Evolutionary conservation across 2,797 vertebrate genomes (phyloP), one percentile per base, ranked within the genome.

Genomic region (Allobates femoralis): DNA sequence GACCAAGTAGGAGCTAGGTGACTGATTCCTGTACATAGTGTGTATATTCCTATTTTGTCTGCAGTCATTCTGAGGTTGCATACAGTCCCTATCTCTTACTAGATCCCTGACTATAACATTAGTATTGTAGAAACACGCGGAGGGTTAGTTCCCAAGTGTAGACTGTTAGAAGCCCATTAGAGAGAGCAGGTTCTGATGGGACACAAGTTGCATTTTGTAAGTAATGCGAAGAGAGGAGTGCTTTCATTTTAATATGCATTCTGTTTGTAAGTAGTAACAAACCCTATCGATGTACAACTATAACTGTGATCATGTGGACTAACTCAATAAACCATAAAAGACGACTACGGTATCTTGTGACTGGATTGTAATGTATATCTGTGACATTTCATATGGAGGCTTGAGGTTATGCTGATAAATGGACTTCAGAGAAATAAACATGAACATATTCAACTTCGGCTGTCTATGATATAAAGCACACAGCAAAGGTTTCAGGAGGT

Each of bases 291-390:
- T 97, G 96, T 97, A 96, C 96, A 96, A 95, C 94, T 96, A 95
- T 96, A 96, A 96, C 96, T 97, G 97, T 98, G 96, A 96, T 94
- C 90, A 95, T 96, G 96, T 97, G 96, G 94, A 96, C 92, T 97
- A 96, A 93, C 92, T 94, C 93, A 97, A 96, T 94, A 97, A 97
- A 96, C 88, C 79, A 95, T 96, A 96, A 93, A 96, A 96, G n/a
- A 78, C 14, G 55, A 62, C 67, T n/a, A 50, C 46, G 83, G 69
- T 60, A 83, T 83, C 41, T 82, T 77, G 46, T 87, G 60, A 41
- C 71, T 77, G 75, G 14, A 74, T 56, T 58, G 51, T 58, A n/a
- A 67, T 79, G 76, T 32, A 28, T 81, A 74, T 74, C 16, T 82
- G 67, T 19, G 19, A 73, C 10, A 15, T 41, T 41, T 62, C 19